phyloP scores from a whole-genome alignment of 1,140 invertebrate species.

The Eurosta solidaginis region DNA sequence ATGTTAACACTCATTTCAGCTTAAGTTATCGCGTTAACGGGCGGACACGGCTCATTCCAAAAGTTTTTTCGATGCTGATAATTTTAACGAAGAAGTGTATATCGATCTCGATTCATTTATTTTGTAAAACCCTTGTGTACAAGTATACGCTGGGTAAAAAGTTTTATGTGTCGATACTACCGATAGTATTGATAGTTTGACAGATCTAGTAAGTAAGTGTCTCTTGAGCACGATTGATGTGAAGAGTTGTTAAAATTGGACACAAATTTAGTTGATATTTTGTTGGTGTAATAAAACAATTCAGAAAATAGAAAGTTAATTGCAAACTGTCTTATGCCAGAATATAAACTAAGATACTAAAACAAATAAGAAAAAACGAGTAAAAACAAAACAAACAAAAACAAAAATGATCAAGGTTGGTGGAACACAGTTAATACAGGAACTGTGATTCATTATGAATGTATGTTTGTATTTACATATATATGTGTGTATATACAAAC shows the following conservation, averaged over 20 bases:
- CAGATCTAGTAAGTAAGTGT: too few relatives aligned
- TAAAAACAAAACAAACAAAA: neutral
- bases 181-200: too few relatives aligned
- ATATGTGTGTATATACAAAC: neutral
- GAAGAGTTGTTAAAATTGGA: too few relatives aligned
- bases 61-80: too few relatives aligned
- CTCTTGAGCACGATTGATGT: neutral
- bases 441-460: constrained; percentile 5
- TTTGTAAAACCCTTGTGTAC: too few relatives aligned
- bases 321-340: neutral
- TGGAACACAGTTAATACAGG: neutral
- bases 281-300: neutral
- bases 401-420: neutral
- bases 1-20: too few relatives aligned
- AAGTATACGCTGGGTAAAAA: too few relatives aligned
- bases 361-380: neutral
- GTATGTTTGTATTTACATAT: neutral
- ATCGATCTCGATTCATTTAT: too few relatives aligned
- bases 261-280: neutral
- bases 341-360: neutral
- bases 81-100: too few relatives aligned
- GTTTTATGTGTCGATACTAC: too few relatives aligned
- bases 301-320: constrained; percentile 29
- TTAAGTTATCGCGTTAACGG: too few relatives aligned
- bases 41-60: too few relatives aligned